These are phyloP conservation scores for Tichodroma muraria DNA, from an alignment of 2,113 vertebrate genomes.

Conservation along the genomic window DNA sequence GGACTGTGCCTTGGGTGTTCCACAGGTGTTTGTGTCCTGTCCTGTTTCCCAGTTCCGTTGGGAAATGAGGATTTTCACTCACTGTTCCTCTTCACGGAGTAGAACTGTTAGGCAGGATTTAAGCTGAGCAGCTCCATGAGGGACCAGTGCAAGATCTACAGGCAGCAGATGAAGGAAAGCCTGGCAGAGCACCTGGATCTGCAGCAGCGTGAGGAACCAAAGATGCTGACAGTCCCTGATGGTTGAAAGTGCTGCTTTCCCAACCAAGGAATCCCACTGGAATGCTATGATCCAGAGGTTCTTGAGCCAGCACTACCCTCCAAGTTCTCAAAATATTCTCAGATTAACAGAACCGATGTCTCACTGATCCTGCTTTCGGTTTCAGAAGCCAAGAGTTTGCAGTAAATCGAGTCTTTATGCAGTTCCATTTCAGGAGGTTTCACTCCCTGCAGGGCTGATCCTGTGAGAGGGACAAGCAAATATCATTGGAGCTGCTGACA, in stretches of 20 bases:
- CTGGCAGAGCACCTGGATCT: background rate
- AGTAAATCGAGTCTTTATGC: background rate
- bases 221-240: background rate
- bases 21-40: background rate
- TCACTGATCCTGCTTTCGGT: background rate
- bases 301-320: background rate
- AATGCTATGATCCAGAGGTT: background rate
- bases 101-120: background rate
- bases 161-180: background rate
- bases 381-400: background rate
- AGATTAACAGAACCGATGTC: background rate
- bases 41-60: background rate
- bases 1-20: background rate
- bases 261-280: background rate
- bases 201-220: background rate
- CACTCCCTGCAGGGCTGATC: conserved; percentile 41
- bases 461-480: conserved; percentile 59
- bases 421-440: conserved; percentile 26
- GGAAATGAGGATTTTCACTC: background rate
- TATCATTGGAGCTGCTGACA: conserved; percentile 61
- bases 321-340: background rate
- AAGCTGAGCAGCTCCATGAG: background rate
- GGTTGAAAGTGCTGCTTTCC: background rate
- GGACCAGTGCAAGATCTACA: background rate
- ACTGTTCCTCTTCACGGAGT: background rate